Conservation (phyloP, 2,888 invertebrate species). For the Pyralis farinalis region DNA sequence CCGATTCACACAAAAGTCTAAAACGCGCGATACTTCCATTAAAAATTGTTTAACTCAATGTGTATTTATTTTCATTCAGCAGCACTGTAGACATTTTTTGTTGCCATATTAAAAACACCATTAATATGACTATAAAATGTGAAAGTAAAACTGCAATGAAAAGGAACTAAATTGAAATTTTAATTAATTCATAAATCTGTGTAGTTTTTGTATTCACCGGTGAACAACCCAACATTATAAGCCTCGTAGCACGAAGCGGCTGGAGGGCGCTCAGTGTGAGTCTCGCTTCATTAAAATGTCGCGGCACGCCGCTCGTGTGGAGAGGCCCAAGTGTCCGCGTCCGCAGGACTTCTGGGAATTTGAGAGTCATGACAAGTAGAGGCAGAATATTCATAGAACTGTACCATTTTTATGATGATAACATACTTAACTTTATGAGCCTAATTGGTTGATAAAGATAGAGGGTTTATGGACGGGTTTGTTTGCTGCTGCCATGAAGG, state of each 20-base stretch:
- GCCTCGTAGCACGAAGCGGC: conserved; percentile 23
- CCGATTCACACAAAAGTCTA: too few species aligned
- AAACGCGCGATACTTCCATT: too few species aligned
- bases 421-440: too few species aligned
- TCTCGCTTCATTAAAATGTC: conserved; percentile 56
- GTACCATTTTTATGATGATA: neutral
- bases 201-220: neutral
- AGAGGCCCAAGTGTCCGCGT: conserved; percentile 38
- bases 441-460: too few species aligned
- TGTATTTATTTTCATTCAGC: too few species aligned
- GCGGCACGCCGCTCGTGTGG: conserved; percentile 46
- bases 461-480: too few species aligned
- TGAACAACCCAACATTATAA: conserved; percentile 14
- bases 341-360: conserved; percentile 40
- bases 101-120: too few species aligned
- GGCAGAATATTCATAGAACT: conserved; percentile 10
- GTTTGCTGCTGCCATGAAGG: too few species aligned
- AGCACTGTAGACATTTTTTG: too few species aligned
- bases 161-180: neutral
- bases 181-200: neutral
- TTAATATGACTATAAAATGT: too few species aligned
- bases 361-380: conserved; percentile 17
- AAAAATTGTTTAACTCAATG: too few species aligned
- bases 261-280: conserved; percentile 28
- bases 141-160: too few species aligned